Evolutionary conservation across 2,113 vertebrate genomes (phyloP).

Genomic region (Leucoraja erinaceus): DNA sequence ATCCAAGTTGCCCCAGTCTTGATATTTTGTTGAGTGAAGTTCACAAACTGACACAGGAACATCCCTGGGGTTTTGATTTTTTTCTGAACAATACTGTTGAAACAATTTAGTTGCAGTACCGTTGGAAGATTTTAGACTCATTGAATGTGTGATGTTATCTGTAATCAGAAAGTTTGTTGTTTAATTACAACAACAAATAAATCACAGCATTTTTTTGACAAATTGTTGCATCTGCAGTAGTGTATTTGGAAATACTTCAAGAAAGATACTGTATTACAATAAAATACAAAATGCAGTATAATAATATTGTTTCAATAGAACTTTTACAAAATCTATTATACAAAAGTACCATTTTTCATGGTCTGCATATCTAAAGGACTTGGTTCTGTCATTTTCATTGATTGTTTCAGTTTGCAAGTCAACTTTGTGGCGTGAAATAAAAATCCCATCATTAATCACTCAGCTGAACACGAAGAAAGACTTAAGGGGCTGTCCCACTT

Average conservation of each 20-base stretch:
- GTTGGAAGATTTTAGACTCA: too few relatives aligned
- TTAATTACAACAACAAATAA: constrained; percentile 20
- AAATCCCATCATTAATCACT: constrained; percentile 20
- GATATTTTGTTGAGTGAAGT: not conserved
- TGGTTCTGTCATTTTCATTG: constrained; percentile 31
- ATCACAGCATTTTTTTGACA: constrained; percentile 32
- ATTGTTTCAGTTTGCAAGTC: constrained; percentile 28
- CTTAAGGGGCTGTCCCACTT: too few relatives aligned
- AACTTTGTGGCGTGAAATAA: constrained; percentile 22
- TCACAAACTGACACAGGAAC: not conserved
- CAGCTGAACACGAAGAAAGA: not conserved
- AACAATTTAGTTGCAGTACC: not conserved
- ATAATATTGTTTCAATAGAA: constrained; percentile 39
- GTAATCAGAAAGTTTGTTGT: not conserved
- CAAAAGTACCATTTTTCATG: constrained; percentile 36
- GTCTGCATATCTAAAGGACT: constrained; percentile 32
- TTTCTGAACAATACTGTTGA: not conserved
- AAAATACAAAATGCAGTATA: constrained; percentile 39
- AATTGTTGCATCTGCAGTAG: constrained; percentile 30
- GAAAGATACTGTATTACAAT: constrained; percentile 37
- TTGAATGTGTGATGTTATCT: not conserved
- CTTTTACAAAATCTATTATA: constrained; percentile 39
- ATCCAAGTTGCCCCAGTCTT: not conserved
- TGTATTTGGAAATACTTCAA: constrained; percentile 36
- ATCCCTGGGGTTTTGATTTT: not conserved